These are phyloP conservation scores for Myathropa florea DNA, from an alignment of 2,888 invertebrate species.

Conservation along the genomic window DNA sequence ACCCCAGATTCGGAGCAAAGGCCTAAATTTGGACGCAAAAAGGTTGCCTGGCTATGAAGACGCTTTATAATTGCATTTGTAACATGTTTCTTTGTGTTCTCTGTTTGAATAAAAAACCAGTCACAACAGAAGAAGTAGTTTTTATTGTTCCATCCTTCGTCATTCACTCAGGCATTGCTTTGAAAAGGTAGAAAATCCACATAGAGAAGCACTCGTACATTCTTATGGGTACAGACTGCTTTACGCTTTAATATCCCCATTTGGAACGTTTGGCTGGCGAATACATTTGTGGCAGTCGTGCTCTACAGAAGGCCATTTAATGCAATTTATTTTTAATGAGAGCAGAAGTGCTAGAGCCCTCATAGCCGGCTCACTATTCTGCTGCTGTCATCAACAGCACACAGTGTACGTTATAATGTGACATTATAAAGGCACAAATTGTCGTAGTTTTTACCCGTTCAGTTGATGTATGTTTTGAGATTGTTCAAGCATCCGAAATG, in stretches of 20 bases:
- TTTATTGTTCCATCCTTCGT: constrained; percentile 9
- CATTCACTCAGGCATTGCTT: neutral
- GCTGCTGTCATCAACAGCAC: neutral
- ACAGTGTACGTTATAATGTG: constrained; percentile 1
- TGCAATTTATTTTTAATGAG: constrained; percentile 61
- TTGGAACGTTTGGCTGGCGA: constrained; percentile 13
- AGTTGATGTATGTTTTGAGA: constrained; percentile 15
- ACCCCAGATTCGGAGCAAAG: constrained; percentile 7
- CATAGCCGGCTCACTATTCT: neutral
- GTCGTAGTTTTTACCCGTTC: constrained; percentile 34
- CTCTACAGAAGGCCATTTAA: constrained; percentile 36
- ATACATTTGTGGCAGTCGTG: constrained; percentile 19
- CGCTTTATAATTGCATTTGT: constrained; percentile 42
- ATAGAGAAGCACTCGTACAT: neutral
- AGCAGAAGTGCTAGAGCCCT: constrained; percentile 1
- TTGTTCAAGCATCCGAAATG: constrained; percentile 40
- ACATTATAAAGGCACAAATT: constrained; percentile 18
- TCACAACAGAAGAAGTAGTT: constrained; percentile 1
- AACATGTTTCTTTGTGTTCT: constrained; percentile 8
- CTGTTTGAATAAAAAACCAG: constrained; percentile 24
- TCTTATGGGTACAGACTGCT: neutral
- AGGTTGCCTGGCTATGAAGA: constrained; percentile 61
- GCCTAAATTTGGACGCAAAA: constrained; percentile 66
- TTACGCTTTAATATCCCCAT: neutral
- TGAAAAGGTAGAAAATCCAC: neutral